Evolutionary conservation across 2,797 vertebrate genomes (phyloP).

Genomic region (Novumbra hubbsi): DNA sequence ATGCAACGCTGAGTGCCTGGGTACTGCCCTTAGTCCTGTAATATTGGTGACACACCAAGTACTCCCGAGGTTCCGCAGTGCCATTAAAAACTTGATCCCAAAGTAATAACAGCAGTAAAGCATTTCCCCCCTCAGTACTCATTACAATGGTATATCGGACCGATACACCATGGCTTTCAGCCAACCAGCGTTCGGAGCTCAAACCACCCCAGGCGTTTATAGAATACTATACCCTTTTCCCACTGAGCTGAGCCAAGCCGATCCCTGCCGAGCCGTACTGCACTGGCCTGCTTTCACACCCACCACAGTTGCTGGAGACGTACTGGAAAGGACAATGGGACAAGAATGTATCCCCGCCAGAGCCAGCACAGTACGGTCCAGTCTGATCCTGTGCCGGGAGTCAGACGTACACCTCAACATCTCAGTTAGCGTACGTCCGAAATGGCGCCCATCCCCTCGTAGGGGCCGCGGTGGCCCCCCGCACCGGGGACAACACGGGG

Average conservation of each 20-base stretch:
- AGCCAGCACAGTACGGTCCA: conserved; percentile 4
- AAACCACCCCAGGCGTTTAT: too few species aligned
- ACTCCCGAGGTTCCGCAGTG: too few species aligned
- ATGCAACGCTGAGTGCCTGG: too few species aligned
- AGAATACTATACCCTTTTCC: conserved; percentile 4
- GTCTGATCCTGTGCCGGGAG: not conserved
- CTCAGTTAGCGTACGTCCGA: not conserved
- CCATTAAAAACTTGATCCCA: too few species aligned
- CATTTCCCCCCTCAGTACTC: too few species aligned
- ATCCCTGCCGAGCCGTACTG: conserved; percentile 5
- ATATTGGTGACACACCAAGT: too few species aligned
- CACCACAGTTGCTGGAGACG: conserved; percentile 1
- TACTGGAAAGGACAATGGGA: conserved; percentile 6
- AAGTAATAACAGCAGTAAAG: too few species aligned
- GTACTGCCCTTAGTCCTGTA: too few species aligned
- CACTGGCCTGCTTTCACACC: not conserved
- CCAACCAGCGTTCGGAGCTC: too few species aligned
- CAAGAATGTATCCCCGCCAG: not conserved
- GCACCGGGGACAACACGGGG: not conserved
- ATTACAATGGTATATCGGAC: too few species aligned
- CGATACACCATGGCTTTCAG: too few species aligned
- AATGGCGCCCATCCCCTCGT: not conserved
- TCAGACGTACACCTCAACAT: not conserved
- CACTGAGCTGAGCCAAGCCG: conserved; percentile 5
- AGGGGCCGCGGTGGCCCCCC: not conserved